Conservation (phyloP, 2,797 vertebrate genomes). For the Australoheros facetus region DNA sequence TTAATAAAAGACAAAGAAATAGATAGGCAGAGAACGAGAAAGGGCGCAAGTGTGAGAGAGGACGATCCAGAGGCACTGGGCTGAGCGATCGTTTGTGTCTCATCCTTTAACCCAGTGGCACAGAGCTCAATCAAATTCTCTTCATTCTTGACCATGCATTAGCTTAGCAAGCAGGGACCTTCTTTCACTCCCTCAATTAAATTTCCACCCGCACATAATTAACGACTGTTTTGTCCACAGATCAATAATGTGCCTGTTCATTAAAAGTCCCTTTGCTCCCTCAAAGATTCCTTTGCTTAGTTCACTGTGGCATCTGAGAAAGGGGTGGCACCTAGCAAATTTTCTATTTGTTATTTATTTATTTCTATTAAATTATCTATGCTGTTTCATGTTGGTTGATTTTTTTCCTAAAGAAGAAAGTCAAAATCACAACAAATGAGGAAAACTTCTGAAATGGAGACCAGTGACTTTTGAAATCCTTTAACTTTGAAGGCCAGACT, state of each 20-base stretch:
- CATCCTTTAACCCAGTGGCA: slow-evolving; percentile 64
- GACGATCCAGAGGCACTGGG: slow-evolving; percentile 30
- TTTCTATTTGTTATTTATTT: slow-evolving; percentile 18
- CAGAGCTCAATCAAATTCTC: slow-evolving; percentile 74
- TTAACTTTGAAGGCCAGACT: slow-evolving; percentile 37
- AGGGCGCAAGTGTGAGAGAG: slow-evolving; percentile 7
- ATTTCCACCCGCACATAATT: slow-evolving; percentile 80
- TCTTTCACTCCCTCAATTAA: slow-evolving; percentile 80
- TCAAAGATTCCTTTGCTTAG: slow-evolving; percentile 63
- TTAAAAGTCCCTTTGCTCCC: slow-evolving; percentile 78
- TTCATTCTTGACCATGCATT: slow-evolving; percentile 68
- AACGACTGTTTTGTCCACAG: slow-evolving; percentile 83
- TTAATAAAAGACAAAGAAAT: slow-evolving; percentile 24
- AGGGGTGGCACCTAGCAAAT: slow-evolving; percentile 54
- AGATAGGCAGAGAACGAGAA: neutral
- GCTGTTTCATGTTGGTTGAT: slow-evolving; percentile 39
- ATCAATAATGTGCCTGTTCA: slow-evolving; percentile 83
- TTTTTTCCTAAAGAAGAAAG: slow-evolving; percentile 23
- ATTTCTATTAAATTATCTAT: neutral
- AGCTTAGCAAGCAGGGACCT: slow-evolving; percentile 67
- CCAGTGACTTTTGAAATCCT: slow-evolving; percentile 35
- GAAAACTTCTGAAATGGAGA: slow-evolving; percentile 43
- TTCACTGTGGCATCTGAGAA: slow-evolving; percentile 54
- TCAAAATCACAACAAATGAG: slow-evolving; percentile 34
- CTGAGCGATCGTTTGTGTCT: slow-evolving; percentile 63